Percentiles rank a stretch among this genome's conserved stretches.
Conservation (phyloP, 2,113 vertebrate genomes). For the Elephas maximus region DNA sequence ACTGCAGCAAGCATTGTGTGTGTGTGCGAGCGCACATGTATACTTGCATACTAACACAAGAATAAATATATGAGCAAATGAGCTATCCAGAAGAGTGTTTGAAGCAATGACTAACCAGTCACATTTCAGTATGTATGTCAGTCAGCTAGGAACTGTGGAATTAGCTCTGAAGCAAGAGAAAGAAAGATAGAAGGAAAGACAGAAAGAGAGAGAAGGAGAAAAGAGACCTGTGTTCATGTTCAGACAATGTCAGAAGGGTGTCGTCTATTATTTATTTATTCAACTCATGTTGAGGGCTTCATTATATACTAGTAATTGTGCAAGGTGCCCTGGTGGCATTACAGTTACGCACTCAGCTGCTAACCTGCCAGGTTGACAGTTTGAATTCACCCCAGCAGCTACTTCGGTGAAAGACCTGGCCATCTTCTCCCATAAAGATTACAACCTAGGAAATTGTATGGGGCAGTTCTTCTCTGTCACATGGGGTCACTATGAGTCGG, state of each 20-base stretch:
- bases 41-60: neutral
- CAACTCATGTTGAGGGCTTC: neutral
- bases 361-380: too few species aligned
- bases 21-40: neutral
- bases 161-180: neutral
- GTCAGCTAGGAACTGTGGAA: neutral
- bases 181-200: neutral
- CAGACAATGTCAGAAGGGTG: neutral
- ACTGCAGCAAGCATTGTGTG: neutral
- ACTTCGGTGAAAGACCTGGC: too few species aligned
- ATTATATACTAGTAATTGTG: neutral
- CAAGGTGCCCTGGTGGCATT: too few species aligned
- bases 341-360: neutral
- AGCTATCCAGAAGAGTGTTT: neutral
- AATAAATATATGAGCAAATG: neutral
- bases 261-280: slow-evolving; percentile 15
- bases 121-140: neutral
- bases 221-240: neutral
- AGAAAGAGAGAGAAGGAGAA: neutral
- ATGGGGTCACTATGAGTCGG: too few species aligned
- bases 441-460: too few species aligned
- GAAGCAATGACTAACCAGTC: neutral
- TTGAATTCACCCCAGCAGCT: too few species aligned
- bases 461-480: too few species aligned
- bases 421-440: too few species aligned